Percentiles rank a stretch among this genome's conserved stretches.
These are phyloP conservation scores for Sipha maydis DNA, from an alignment of 2,888 invertebrate species.

Conservation along the genomic window DNA sequence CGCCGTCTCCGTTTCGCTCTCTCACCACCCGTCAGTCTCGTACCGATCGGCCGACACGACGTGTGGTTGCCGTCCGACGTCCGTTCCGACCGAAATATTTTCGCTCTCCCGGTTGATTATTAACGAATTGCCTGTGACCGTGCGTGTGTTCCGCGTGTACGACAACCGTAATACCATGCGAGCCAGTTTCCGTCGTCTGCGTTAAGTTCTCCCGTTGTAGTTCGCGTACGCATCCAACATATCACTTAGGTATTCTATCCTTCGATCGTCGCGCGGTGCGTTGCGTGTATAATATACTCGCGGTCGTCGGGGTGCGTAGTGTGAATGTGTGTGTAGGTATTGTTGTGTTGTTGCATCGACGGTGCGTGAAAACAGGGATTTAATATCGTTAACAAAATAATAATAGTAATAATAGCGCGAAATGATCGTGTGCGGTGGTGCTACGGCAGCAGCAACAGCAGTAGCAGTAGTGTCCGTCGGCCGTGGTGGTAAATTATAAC, in stretches of 20 bases:
- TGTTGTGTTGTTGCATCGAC: slow-evolving; percentile 1
- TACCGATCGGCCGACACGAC: slow-evolving; percentile 9
- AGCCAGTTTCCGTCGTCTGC: background rate
- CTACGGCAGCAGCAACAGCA: background rate
- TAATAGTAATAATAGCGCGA: background rate
- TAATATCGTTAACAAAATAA: too few relatives aligned
- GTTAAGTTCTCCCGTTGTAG: background rate
- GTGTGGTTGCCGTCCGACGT: background rate
- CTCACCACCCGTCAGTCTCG: slow-evolving; percentile 40
- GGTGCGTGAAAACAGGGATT: background rate
- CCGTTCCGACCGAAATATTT: background rate
- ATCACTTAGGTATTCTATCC: background rate
- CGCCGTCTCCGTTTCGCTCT: slow-evolving; percentile 34
- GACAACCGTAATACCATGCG: background rate
- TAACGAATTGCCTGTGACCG: background rate
- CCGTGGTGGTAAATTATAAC: slow-evolving; percentile 1
- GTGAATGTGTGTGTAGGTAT: background rate
- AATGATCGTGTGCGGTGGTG: background rate
- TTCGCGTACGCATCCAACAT: background rate
- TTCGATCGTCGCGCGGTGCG: background rate
- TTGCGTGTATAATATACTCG: too few relatives aligned
- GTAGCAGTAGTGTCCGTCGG: background rate
- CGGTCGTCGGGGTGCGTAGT: background rate
- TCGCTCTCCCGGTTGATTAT: background rate
- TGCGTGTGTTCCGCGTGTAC: background rate